Base-by-base conservation (phyloP, 2,113 vertebrate species). In the Alethe castanea region DNA sequence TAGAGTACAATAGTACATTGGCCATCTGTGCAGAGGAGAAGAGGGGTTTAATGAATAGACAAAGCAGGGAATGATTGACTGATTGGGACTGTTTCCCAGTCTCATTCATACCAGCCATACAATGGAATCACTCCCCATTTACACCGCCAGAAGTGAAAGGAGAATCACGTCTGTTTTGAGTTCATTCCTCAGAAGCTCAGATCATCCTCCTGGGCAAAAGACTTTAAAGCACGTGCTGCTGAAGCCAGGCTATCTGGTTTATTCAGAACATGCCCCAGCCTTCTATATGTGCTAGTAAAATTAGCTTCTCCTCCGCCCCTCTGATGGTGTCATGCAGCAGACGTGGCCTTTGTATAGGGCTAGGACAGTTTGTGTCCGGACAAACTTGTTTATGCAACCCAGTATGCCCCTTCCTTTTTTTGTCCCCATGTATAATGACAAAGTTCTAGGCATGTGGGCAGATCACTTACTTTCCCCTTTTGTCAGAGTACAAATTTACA, bases 61-160 rank as follows among this genome's bases (percentile, higher is more conserved):
- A 97, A 97, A 97, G 94, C 95, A 84, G 82, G 67, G 95, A 96
- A 96, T 97, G 96, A 96, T 96, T 97, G 96, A 97, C 96, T 96
- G 96, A 95, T 94, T 96, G 95, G 96, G 95, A 93, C 94, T 95
- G 86, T 92, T 96, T 96, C 95, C 95, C 96, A 96, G 94, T 92
- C 93, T 96, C 96, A 95, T 96, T 97, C 96, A 96, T 95, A 94
- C 88, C 83, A 94, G 90, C 86, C 96, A 81, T 90, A 97, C 95
- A 97, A 97, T 97, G 94, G 96, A 96, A 95, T 96, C 92, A 86
- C 88, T 96, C 94, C 96, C 95, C 93, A 96, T 92, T 96, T 96
- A 97, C 94, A 95, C 95, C 45, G 3, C 92, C 93, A 88, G 90
- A 94, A 96, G 95, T 90, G 95, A 95, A 97, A 96, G 90, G 93